Evolutionary conservation across 1,140 invertebrate genomes (phyloP).

Genomic region (Megalopta genalis): DNA sequence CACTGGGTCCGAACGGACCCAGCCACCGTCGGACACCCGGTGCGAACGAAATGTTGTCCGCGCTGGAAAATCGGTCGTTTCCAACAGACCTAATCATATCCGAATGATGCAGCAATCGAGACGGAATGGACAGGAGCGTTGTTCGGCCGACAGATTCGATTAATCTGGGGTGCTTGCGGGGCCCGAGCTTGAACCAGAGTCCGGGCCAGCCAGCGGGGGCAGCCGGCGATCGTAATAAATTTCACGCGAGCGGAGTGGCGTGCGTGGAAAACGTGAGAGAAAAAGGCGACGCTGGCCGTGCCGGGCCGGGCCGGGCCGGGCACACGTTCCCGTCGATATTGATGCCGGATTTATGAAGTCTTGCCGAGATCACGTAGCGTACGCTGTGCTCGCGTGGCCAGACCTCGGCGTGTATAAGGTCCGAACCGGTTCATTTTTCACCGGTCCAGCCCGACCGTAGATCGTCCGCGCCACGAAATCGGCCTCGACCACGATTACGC

Average conservation of each 20-base stretch:
- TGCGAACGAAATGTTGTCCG: too few species aligned
- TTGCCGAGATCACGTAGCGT: slow-evolving; percentile 60
- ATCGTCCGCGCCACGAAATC: slow-evolving; percentile 51
- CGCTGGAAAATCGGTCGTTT: too few species aligned
- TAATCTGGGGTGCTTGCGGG: slow-evolving; percentile 10
- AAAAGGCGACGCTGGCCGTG: slow-evolving; percentile 1
- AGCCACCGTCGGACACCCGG: too few species aligned
- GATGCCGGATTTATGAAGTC: slow-evolving; percentile 68
- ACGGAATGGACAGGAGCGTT: neutral
- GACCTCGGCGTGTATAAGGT: slow-evolving; percentile 21
- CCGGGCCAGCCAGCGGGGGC: neutral
- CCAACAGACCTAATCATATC: too few species aligned
- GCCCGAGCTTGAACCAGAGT: too few species aligned
- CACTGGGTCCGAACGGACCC: too few species aligned
- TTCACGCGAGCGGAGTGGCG: slow-evolving; percentile 4
- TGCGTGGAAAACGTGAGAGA: slow-evolving; percentile 36
- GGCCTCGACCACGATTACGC: slow-evolving; percentile 39
- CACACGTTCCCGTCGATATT: slow-evolving; percentile 60
- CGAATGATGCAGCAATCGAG: neutral
- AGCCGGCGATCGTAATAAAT: slow-evolving; percentile 38
- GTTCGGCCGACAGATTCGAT: slow-evolving; percentile 29
- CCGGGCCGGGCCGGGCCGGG: too few species aligned
- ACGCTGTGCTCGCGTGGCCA: slow-evolving; percentile 35
- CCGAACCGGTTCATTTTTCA: slow-evolving; percentile 59
- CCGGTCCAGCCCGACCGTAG: slow-evolving; percentile 38